These are phyloP conservation scores for Puffinus mauretanicus DNA, from an alignment of 2,113 vertebrate species.

Conservation along the genomic window DNA sequence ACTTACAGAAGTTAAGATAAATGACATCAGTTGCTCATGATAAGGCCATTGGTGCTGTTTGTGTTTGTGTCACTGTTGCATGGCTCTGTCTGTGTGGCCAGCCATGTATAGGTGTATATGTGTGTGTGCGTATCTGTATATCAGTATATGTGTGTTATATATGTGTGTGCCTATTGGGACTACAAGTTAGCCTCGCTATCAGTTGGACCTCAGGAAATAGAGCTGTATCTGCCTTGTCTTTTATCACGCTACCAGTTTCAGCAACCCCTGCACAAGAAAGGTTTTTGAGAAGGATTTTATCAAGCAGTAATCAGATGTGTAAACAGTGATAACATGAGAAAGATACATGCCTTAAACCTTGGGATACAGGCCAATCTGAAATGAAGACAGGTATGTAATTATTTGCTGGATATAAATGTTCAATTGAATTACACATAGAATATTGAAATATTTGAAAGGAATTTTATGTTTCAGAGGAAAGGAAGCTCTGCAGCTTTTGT, in stretches of 20 bases:
- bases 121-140: neutral
- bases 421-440: neutral
- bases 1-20: neutral
- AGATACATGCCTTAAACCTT: neutral
- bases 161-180: neutral
- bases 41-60: neutral
- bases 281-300: neutral
- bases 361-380: neutral
- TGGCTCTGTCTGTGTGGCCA: neutral
- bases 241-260: neutral
- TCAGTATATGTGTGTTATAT: neutral
- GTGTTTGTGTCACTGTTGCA: neutral
- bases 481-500: neutral
- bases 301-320: neutral
- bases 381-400: neutral
- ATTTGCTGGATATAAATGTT: neutral
- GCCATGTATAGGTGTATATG: too few relatives aligned
- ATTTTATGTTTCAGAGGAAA: neutral
- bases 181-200: neutral
- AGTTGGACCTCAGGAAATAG: neutral
- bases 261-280: neutral
- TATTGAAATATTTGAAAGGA: neutral
- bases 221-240: neutral
- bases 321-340: neutral
- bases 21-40: neutral